Base-by-base conservation (phyloP, 2,113 vertebrate genomes). In the Aptenodytes patagonicus region DNA sequence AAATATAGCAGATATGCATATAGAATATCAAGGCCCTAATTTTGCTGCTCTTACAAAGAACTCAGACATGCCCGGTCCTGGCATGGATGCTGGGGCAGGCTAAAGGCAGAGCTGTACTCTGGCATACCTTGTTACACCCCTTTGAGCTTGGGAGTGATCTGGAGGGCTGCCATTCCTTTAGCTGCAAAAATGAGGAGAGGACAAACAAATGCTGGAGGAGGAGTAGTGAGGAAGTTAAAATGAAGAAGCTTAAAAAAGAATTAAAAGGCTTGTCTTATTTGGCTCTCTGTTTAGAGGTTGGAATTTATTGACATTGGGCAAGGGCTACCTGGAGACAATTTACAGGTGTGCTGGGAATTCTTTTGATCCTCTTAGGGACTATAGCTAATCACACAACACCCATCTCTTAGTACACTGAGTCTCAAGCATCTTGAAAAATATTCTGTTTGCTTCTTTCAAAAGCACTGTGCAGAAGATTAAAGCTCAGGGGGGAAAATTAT, bases 71-170 rank as follows among this genome's bases (percentile, higher is more conserved):
- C 15, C 28, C 0, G 1, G 28, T 72, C 26, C 36, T 58, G 55
- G 61, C 32, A 10, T 16, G 28, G 14, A 19, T 34, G 42, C 49
- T 0, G 0, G 29, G n/a, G 21, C 58, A 73, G 36, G 51, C 55
- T 42, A 47, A 73, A 78, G 69, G 60, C 54, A 49, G 49, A 52
- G 16, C 44, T n/a, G 51, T 87, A 5, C 34, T 62, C 38, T 51
- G 32, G 11, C 17, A 9, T 26, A 9, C 28, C 22, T 40, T 71
- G n/a, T 71, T 25, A 20, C 0, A 0, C 6, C 5, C 19, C 18
- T 57, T n/a, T 12, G 36, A n/a, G 8, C 40, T 46, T 80, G 32
- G 40, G 38, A 58, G 62, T 29, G 15, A 22, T 20, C 22, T 75
- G 52, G 17, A 79, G 32, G 25, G 29, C 57, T 75, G 38, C 28